These are phyloP conservation scores for Rhinella marina DNA, from an alignment of 2,797 vertebrate species.

Conservation along the genomic window DNA sequence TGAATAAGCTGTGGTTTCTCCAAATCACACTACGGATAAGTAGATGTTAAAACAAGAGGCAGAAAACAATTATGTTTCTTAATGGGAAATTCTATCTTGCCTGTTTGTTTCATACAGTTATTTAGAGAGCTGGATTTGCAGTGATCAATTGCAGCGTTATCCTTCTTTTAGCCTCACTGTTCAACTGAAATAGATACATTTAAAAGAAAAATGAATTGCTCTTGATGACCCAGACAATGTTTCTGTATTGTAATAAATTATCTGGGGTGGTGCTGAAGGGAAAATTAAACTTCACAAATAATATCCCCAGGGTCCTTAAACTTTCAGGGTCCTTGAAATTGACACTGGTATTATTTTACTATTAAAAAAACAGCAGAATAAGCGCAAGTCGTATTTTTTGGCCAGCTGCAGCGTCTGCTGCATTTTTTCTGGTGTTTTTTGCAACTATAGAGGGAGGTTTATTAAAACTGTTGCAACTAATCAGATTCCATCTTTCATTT, in stretches of 20 bases:
- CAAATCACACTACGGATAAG: conserved; percentile 33
- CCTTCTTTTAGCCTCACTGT: background rate
- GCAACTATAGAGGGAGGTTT: too few species aligned
- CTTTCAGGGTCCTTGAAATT: too few species aligned
- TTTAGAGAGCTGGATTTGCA: conserved; percentile 41
- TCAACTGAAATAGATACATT: conserved; percentile 50
- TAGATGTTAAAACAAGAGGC: conserved; percentile 32
- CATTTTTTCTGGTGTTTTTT: too few species aligned
- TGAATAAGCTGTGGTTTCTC: conserved; percentile 63
- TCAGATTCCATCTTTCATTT: too few species aligned
- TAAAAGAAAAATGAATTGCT: conserved; percentile 65
- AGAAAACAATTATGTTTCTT: conserved; percentile 49
- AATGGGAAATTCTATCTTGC: conserved; percentile 37
- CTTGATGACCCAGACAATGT: conserved; percentile 61
- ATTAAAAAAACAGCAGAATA: too few species aligned
- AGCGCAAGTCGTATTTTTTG: too few species aligned
- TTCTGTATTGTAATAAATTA: conserved; percentile 64
- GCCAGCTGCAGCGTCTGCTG: too few species aligned
- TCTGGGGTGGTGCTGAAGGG: conserved; percentile 42
- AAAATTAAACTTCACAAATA: conserved; percentile 19
- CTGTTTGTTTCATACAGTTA: conserved; percentile 49
- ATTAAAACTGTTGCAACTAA: too few species aligned
- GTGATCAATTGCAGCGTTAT: conserved; percentile 33
- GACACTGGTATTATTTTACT: too few species aligned
- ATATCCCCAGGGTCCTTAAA: background rate